These are phyloP conservation scores for Percina caprodes DNA, from an alignment of 2,113 vertebrate species.

Conservation along the genomic window DNA sequence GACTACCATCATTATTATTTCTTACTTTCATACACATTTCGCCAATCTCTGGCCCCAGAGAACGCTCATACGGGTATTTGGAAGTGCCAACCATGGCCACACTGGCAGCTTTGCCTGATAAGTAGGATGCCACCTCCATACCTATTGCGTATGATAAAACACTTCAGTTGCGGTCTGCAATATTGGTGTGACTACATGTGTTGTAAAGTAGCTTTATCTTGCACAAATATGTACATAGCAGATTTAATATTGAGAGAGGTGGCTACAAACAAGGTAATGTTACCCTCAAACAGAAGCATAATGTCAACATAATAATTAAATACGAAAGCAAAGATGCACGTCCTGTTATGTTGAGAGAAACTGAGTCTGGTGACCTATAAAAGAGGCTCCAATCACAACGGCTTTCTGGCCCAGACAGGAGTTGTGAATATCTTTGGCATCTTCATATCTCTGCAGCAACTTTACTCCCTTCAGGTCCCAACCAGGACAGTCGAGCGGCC, in stretches of 20 bases:
- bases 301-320: neutral
- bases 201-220: neutral
- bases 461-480: conserved; percentile 84
- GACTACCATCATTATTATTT: neutral
- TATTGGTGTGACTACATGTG: neutral
- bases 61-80: conserved; percentile 80
- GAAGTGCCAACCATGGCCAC: conserved; percentile 84
- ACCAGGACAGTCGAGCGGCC: conserved; percentile 83
- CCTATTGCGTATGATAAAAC: conserved; percentile 75
- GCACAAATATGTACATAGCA: neutral
- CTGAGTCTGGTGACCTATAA: conserved; percentile 82
- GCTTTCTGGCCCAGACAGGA: conserved; percentile 78
- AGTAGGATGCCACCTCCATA: conserved; percentile 90
- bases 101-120: conserved; percentile 85
- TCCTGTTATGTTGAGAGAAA: neutral
- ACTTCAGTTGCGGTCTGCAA: neutral
- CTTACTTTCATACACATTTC: conserved; percentile 86
- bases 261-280: neutral
- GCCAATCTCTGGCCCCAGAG: conserved; percentile 87
- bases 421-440: conserved; percentile 84
- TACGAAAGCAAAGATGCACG: neutral
- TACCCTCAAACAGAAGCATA: neutral
- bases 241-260: neutral
- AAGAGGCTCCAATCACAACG: conserved; percentile 89
- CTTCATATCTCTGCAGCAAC: conserved; percentile 83